Evolutionary conservation across 2,888 invertebrate species (phyloP), one percentile per base, ranked within the genome.

Genomic region (Heteromyza rotundicornis): DNA sequence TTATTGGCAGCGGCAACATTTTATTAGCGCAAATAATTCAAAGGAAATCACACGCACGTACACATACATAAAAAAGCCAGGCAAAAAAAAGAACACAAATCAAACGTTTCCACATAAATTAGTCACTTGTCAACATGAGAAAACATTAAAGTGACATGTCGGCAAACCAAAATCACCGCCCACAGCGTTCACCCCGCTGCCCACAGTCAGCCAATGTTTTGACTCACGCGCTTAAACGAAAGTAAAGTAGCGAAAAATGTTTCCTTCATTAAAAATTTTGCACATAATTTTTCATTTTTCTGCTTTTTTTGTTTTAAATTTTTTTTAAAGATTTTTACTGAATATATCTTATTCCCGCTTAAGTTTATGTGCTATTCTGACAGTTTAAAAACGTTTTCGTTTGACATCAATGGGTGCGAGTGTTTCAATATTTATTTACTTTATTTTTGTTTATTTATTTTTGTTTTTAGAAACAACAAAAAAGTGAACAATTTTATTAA

Each of bases 71-170:
- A 32, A 66, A 53, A 63, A 62, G 54, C 44, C 59, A 35, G 61
- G 55, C 65, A 66, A 73, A 74, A 72, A 74, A 59, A 58, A 51
- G 36, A 67, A 57, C 20, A 7, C 16, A 16, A 63, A 50, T 51
- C 49, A 44, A 59, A 55, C 49, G 36, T 57, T 53, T 36, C 19
- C 56, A 65, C 75, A 74, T 76, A 76, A 74, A 74, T 74, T 75
- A 68, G 68, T 70, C 68, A 70, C 36, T 64, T 73, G 76, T 70
- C 73, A 60, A 36, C 68, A 62, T 62, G 49, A 2, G 40, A 55
- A 60, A 60, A 55, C 60, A 55, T 55, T 55, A 60, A 59, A 55
- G 50, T 60, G 55, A 50, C 60, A 57, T 20, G 27, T 50, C 12
- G 57, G 50, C 49, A 35, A 49, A 44, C 44, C 24, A 20, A 14